Base-by-base conservation (phyloP, 1,140 invertebrate species). In the Bathynomus jamesi region DNA sequence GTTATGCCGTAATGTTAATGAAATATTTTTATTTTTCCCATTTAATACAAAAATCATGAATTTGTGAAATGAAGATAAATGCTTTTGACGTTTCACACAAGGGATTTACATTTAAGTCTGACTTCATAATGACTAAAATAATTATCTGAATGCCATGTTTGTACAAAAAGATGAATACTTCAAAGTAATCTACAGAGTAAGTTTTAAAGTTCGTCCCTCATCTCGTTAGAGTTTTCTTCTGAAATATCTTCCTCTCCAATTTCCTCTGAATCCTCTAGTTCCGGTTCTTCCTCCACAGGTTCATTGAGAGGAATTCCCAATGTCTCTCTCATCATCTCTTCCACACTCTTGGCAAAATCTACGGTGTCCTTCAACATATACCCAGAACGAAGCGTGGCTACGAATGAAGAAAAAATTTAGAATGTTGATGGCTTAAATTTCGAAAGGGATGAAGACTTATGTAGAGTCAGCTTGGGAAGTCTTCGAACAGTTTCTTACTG, bases 371-470 rank as follows among this genome's bases (percentile, higher is more conserved):
- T 86, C 0, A 98, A 83, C 87, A 91, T 89, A 79, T 89, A 98
- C 0, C 95, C 95, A 4, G 94, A 96, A 71, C 94, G 85, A 27
- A 99, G 83, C 2, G 94, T 98, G 0, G 97, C 95, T 24, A 66
- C 0, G 24, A 65, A 85, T 72, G 61, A 69, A 79, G 68, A 75
- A 71, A 76, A 69, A 66, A 32, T 61, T n/a, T n/a, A n/a, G n/a
- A n/a, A n/a, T n/a, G n/a, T n/a, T n/a, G n/a, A n/a, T n/a, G n/a
- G n/a, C n/a, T n/a, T n/a, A n/a, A n/a, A n/a, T n/a, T n/a, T n/a
- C n/a, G n/a, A n/a, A n/a, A n/a, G n/a, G n/a, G n/a, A n/a, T n/a
- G n/a, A n/a, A n/a, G n/a, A n/a, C n/a, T n/a, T n/a, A n/a, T n/a
- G n/a, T n/a, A n/a, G n/a, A n/a, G n/a, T n/a, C n/a, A n/a, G n/a